Conservation (phyloP, 2,113 vertebrate species). For the Monopterus albus region DNA sequence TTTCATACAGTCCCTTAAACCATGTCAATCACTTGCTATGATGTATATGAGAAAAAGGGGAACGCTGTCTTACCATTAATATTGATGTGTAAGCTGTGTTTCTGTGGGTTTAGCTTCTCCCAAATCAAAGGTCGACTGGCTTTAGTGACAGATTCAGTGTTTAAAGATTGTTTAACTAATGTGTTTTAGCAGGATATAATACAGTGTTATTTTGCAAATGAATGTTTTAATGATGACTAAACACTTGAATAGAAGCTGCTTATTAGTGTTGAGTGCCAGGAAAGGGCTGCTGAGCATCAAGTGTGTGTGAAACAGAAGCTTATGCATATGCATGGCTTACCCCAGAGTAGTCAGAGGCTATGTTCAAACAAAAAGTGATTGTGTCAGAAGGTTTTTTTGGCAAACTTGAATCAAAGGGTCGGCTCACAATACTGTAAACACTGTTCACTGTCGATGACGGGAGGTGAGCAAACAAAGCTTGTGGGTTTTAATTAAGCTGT, state of each 20-base stretch:
- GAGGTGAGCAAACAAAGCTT: conserved; percentile 29
- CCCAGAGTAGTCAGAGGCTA: conserved; percentile 41
- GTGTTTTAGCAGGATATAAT: conserved; percentile 58
- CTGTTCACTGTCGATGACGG: conserved; percentile 1
- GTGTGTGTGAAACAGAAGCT: conserved; percentile 58
- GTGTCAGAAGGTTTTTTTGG: conserved; percentile 13
- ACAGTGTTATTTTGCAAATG: conserved; percentile 49
- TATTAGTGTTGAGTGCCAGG: conserved; percentile 33
- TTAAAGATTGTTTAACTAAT: conserved; percentile 50
- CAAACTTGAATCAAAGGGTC: conserved; percentile 52
- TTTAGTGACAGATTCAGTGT: conserved; percentile 3
- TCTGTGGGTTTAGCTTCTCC: not conserved
- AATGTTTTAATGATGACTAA: conserved; percentile 64
- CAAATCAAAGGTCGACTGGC: not conserved
- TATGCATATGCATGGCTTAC: conserved; percentile 60
- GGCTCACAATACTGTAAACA: conserved; percentile 17
- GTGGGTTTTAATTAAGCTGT: conserved; percentile 51
- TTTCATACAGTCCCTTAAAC: not conserved
- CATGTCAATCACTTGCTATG: not conserved
- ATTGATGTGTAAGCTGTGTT: not conserved
- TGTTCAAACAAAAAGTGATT: conserved; percentile 36
- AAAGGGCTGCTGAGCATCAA: conserved; percentile 39
- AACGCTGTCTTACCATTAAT: not conserved
- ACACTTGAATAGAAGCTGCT: conserved; percentile 71
- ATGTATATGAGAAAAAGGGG: not conserved